Evolutionary conservation across 2,888 invertebrate species (phyloP), one percentile per base, ranked within the genome.

Genomic region (Bellardia bayeri): DNA sequence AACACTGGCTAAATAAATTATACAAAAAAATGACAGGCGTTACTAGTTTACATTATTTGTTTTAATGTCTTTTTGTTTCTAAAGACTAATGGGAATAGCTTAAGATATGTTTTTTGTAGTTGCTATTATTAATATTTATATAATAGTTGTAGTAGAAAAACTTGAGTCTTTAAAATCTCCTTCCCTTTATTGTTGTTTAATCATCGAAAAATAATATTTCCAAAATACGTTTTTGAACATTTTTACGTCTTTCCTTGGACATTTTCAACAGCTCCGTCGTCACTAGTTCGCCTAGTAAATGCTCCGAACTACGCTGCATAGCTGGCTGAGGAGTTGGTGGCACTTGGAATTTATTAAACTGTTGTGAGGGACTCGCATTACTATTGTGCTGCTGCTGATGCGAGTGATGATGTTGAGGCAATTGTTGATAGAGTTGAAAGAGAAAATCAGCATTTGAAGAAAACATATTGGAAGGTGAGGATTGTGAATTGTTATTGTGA

Each of bases 141-240:
- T 45, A 13, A 23, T 45, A 45, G 16, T 68, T 5, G 58, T 81
- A 63, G 58, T 58, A 30, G 54, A 63, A 76, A 69, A 81, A 66
- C 63, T 23, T 81, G 54, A 81, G 86, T 86, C 80, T 75, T 82
- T 58, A 51, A 40, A 45, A 63, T 78, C 16, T 82, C 58, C 33
- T 66, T 49, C 13, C 5, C 16, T 23, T 54, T 51, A 13, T 45
- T 51, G 56, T 5, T 51, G 4, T 76, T 90, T 90, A 94, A 89
- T 94, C 94, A 56, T 94, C 94, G 82, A 94, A 94, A 84, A 94
- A 94, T 64, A 94, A 90, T 86, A 94, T 93, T 90, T 94, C 93
- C 56, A 94, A 90, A 63, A 94, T 94, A 82, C 93, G 90, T 83
- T 93, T 93, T 75, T 94, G 94, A 23, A 92, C 94, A 80, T 90